phyloP scores from a whole-genome alignment of 23 tunicate species.

The Trididemnum nubilum region DNA sequence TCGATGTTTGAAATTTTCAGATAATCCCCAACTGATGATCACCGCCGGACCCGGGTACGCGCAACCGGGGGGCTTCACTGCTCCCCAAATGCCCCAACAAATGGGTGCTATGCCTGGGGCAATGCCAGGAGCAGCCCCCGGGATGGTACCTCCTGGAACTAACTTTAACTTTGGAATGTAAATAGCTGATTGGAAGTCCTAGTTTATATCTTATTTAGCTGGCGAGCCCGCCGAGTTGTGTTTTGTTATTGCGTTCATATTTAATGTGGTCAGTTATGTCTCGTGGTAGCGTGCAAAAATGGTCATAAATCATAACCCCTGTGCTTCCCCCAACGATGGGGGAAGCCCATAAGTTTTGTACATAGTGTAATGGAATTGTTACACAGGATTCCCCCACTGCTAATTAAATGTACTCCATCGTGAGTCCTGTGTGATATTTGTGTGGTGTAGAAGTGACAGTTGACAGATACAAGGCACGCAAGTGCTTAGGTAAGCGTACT shows the following conservation, averaged over 20 bases:
- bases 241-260: too few relatives aligned
- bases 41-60: slow-evolving; percentile 85
- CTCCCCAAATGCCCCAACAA: slow-evolving; percentile 27
- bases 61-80: slow-evolving; percentile 38
- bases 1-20: slow-evolving; percentile 54
- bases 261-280: too few relatives aligned
- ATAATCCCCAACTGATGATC: slow-evolving; percentile 88
- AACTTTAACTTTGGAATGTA: slow-evolving; percentile 61
- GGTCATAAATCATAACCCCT: too few relatives aligned
- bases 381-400: slow-evolving; percentile 29
- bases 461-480: too few relatives aligned
- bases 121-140: slow-evolving; percentile 49
- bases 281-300: too few relatives aligned
- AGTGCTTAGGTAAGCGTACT: too few relatives aligned
- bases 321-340: too few relatives aligned
- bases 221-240: too few relatives aligned
- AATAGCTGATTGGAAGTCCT: too few relatives aligned
- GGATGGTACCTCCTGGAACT: slow-evolving; percentile 43
- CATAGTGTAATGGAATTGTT: slow-evolving; percentile 23
- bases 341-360: too few relatives aligned
- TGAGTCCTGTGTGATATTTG: neutral
- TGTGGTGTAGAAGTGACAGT: too few relatives aligned
- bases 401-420: slow-evolving; percentile 34
- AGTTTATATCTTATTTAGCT: too few relatives aligned
- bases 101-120: slow-evolving; percentile 43